Evolutionary conservation across 2,888 invertebrate species (phyloP), one percentile per base, ranked within the genome.

Genomic region (Stramonita haemastoma): DNA sequence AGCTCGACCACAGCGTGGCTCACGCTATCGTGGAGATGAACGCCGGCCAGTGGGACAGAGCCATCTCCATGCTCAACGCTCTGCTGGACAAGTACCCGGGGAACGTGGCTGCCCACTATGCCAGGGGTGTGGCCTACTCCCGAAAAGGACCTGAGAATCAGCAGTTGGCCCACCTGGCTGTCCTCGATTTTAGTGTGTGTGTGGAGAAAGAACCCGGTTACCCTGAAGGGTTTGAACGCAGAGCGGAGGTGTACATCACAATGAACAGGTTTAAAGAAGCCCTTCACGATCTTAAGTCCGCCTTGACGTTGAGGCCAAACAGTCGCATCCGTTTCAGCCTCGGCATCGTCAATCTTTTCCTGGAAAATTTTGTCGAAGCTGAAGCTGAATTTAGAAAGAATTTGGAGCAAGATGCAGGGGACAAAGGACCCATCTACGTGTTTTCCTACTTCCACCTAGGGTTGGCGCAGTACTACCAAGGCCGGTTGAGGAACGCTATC

Each of bases 401-500:
- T 86, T 90, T 94, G 34, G 93, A 94, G 29, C 92, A 91, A 84
- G 89, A 91, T 29, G 26, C 70, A 57, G 57, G 26, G 19, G 89
- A 89, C 13, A 89, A 89, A 32, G 83, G 70, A 22, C 70, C 89
- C 46, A 89, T 93, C 70, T 92, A 94, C 87, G 87, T 92, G n/a
- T 89, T 92, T 87, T 93, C 92, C 15, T 91, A 93, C 86, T 94
- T 93, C 90, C 93, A 94, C 81, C 91, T 94, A 13, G 95, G 94
- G 17, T 91, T 95, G 22, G 92, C 94, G 0, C 92, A 92, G 56
- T 94, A 94, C 88, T 94, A 94, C 89, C 92, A 93, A 86, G 95
- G 95, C 29, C 77, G 81, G 5, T 92, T 93, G 77, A 92, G 94
- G 94, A 94, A 94, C 93, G 94, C 95, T 5, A 94, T 95, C 83